Percentiles rank a stretch among this genome's conserved stretches.
phyloP scores from a whole-genome alignment of 2,797 vertebrate genomes.

The Apogon talboti region DNA sequence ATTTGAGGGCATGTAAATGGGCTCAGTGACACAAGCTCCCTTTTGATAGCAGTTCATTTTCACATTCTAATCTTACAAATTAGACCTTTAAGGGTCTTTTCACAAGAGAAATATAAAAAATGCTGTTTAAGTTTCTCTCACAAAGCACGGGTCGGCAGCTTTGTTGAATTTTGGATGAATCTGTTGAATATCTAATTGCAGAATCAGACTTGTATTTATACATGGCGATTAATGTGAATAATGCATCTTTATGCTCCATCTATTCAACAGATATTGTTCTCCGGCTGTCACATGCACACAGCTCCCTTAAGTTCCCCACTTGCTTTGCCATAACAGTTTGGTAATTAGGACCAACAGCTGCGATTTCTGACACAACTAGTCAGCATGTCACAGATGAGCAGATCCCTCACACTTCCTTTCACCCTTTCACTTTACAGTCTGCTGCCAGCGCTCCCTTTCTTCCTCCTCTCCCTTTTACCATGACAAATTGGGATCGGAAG shows the following conservation, averaged over 20 bases:
- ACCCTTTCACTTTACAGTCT: conserved; percentile 43
- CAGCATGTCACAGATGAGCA: conserved; percentile 54
- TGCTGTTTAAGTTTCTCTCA: conserved; percentile 10
- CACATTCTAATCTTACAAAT: no score
- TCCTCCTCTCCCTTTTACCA: conserved; percentile 15
- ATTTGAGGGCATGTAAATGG: no score
- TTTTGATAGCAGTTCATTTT: no score
- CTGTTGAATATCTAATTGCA: conserved; percentile 42
- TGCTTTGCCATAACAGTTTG: conserved; percentile 47
- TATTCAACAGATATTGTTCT: conserved; percentile 24
- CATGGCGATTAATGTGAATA: conserved; percentile 56
- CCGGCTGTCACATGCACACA: conserved; percentile 6
- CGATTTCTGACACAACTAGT: conserved; percentile 67
- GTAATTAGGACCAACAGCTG: conserved; percentile 75
- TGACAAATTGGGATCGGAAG: conserved; percentile 54
- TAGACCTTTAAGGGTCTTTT: conserved; percentile 12
- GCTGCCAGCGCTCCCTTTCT: conserved; percentile 34
- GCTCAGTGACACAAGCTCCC: background rate
- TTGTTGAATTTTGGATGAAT: conserved; percentile 53
- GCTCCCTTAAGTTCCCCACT: conserved; percentile 40
- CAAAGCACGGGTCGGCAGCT: conserved; percentile 49
- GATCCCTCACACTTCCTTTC: conserved; percentile 45
- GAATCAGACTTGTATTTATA: conserved; percentile 35
- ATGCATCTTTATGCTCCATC: conserved; percentile 49
- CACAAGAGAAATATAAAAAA: conserved; percentile 14